Percentiles rank a stretch among this genome's conserved stretches.
Conservation (phyloP, 2,113 vertebrate species). For the Equus quagga region DNA sequence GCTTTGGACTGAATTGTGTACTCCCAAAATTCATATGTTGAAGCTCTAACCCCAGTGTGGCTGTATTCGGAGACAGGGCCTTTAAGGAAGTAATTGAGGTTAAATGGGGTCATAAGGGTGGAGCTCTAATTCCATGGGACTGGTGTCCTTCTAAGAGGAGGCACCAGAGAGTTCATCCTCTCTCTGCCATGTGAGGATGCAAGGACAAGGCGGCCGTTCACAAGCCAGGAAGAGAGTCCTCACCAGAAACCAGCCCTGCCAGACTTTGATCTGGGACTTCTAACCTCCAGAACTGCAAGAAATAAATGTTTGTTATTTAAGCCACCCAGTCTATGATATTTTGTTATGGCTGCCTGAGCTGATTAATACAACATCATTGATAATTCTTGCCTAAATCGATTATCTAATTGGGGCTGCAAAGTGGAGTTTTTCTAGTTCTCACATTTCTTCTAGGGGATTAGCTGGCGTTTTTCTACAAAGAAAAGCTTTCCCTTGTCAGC, state of each 20-base stretch:
- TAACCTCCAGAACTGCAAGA: neutral
- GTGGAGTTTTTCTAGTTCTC: conserved; percentile 27
- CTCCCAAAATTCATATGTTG: neutral
- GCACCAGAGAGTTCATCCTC: neutral
- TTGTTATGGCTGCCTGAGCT: neutral
- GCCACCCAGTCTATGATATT: neutral
- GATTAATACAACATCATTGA: neutral
- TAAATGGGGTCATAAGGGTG: neutral
- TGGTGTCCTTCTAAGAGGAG: neutral
- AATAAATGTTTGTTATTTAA: neutral
- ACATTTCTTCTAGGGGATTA: neutral
- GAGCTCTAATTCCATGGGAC: neutral
- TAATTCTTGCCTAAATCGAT: neutral
- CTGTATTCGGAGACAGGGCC: neutral
- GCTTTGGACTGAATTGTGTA: neutral
- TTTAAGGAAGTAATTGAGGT: neutral
- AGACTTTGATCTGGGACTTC: neutral
- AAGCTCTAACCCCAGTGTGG: neutral
- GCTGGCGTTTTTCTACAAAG: conserved; percentile 28
- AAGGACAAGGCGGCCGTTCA: neutral
- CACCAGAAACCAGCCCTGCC: neutral
- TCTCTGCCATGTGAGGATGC: neutral
- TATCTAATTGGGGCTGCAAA: neutral
- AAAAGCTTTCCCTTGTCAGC: neutral
- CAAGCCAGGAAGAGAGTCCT: neutral